Conservation (phyloP, 2,113 vertebrate species). For the Rissa tridactyla region DNA sequence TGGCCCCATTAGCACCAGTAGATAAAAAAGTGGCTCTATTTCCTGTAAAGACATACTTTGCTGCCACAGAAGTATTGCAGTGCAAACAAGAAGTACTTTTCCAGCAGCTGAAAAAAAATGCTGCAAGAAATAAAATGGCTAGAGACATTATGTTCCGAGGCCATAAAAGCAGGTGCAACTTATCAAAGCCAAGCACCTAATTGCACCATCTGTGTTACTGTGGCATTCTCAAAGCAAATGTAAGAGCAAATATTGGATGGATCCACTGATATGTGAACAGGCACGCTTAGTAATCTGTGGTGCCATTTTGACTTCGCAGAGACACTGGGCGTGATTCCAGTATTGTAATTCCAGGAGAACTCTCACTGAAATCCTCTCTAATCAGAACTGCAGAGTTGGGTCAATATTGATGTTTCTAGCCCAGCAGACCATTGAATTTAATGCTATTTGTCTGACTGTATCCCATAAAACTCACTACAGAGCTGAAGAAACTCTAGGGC, state of each 20-base stretch:
- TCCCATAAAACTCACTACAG: background rate
- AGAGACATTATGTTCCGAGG: background rate
- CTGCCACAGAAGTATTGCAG: background rate
- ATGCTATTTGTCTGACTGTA: background rate
- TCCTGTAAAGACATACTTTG: background rate
- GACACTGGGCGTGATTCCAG: background rate
- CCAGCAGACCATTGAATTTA: background rate
- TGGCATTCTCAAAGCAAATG: background rate
- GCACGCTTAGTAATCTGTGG: background rate
- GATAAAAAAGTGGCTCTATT: background rate
- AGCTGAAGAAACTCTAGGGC: background rate
- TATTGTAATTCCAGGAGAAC: background rate
- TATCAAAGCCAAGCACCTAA: background rate
- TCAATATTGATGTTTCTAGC: background rate
- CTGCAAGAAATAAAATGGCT: background rate
- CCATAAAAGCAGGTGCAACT: background rate
- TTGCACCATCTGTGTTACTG: background rate
- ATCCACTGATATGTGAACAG: background rate
- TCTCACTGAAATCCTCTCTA: background rate
- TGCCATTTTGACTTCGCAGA: background rate
- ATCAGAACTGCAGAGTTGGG: background rate
- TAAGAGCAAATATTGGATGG: background rate
- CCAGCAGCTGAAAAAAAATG: background rate
- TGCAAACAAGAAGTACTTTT: background rate
- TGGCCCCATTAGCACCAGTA: background rate